Evolutionary conservation across 2,888 invertebrate genomes (phyloP), one percentile per base, ranked within the genome.

Genomic region (Noctua fimbriata): DNA sequence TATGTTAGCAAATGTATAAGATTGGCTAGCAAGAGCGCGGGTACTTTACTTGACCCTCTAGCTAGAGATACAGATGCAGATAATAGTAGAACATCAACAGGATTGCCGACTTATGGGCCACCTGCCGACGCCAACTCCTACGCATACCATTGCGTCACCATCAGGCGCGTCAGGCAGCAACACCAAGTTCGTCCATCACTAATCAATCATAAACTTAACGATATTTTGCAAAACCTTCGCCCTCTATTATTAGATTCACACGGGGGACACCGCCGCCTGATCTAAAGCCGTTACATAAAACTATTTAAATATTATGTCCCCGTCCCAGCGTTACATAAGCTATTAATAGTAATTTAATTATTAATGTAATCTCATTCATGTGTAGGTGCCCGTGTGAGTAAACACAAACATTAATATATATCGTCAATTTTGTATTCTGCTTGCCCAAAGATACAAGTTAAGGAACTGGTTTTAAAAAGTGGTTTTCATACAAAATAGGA

Each of bases 391-490:
- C 72, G 78, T 88, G 81, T 87, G 86, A 88, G 89, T 90, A 89
- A 87, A 90, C 87, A 89, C 80, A 88, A 87, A 90, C 81, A 77
- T n/a, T n/a, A n/a, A n/a, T n/a, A n/a, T 89, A 90, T 87, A 87
- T 75, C 75, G 87, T 87, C 89, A 90, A 77, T 90, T 92, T 90
- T 90, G 89, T 92, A 91, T 92, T 90, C 91, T 81, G 89, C 91
- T 89, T 91, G 91, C 89, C 88, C 90, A 92, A 93, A 93, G 88
- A 92, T 92, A 84, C 92, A 87, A 93, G 92, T 93, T 90, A 93
- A 92, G 84, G 89, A 95, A 95, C 95, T 91, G 94, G 95, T 95
- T 95, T 94, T 94, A 90, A 95, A 95, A 95, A 95, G 95, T 94
- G 93, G 95, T 94, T 95, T 94, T 94, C 93, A 91, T 93, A 92